Conservation (phyloP, 2,113 vertebrate genomes). For the Cyphomyrus plagiostoma region DNA sequence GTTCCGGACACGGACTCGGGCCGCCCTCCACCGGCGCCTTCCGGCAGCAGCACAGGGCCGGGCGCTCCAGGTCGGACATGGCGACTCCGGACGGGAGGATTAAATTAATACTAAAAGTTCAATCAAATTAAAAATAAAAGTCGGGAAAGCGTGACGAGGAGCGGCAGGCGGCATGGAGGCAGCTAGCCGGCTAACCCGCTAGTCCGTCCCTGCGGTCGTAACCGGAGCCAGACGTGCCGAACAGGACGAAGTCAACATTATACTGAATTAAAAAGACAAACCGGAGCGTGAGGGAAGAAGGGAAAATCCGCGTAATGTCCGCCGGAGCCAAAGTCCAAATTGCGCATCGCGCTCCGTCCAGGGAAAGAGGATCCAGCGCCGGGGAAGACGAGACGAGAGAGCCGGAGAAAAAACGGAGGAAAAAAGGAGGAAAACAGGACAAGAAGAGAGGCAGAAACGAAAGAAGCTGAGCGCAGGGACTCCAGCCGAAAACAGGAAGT, state of each 20-base stretch:
- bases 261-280: neutral
- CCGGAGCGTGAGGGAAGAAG: neutral
- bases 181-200: slow-evolving; percentile 16
- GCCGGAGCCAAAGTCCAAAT: slow-evolving; percentile 47
- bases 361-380: neutral
- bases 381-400: neutral
- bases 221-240: neutral
- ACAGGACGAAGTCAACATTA: slow-evolving; percentile 3
- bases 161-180: neutral
- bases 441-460: slow-evolving; percentile 22
- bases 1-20: slow-evolving; percentile 42
- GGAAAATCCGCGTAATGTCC: slow-evolving; percentile 69
- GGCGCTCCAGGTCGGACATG: slow-evolving; percentile 45
- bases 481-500: slow-evolving; percentile 50
- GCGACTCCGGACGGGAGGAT: slow-evolving; percentile 11
- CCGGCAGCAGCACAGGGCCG: slow-evolving; percentile 78
- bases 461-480: slow-evolving; percentile 29
- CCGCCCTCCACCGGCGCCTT: slow-evolving; percentile 58
- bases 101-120: slow-evolving; percentile 19
- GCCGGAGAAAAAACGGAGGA: neutral
- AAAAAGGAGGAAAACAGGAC: neutral
- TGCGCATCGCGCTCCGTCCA: slow-evolving; percentile 16
- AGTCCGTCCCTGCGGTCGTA: neutral
- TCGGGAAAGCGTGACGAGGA: too few species aligned
- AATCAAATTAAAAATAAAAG: slow-evolving; percentile 14